These are phyloP conservation scores for Drosophila putrida DNA, from an alignment of 2,888 invertebrate species.

Conservation along the genomic window DNA sequence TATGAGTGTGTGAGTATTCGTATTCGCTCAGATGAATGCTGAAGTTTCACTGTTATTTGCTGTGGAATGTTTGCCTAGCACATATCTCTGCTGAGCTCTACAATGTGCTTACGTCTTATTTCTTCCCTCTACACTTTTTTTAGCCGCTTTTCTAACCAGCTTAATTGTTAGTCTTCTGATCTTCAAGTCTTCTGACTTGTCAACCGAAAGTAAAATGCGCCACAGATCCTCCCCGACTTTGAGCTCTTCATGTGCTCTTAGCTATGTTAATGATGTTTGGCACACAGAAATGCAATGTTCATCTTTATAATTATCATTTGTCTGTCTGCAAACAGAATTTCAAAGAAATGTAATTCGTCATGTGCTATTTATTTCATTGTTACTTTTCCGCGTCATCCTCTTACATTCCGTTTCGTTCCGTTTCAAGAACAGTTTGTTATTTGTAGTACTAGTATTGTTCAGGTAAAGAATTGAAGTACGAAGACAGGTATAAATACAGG, in stretches of 20 bases:
- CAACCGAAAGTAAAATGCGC: constrained; percentile 71
- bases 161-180: constrained; percentile 47
- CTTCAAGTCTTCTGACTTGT: constrained; percentile 17
- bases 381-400: constrained; percentile 48
- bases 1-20: constrained; percentile 2
- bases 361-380: constrained; percentile 71
- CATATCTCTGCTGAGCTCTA: constrained; percentile 23
- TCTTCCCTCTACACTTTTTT: constrained; percentile 23
- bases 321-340: constrained; percentile 39
- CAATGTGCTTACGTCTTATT: constrained; percentile 13
- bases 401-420: constrained; percentile 45
- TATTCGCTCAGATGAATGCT: constrained; percentile 32
- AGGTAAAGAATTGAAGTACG: constrained; percentile 23
- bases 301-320: constrained; percentile 60
- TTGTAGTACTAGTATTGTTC: constrained; percentile 26
- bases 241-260: constrained; percentile 59
- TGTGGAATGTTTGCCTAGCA: constrained; percentile 40
- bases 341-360: constrained; percentile 51
- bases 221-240: constrained; percentile 44
- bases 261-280: constrained; percentile 68
- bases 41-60: constrained; percentile 63
- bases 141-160: constrained; percentile 62
- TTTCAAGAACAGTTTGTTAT: constrained; percentile 68
- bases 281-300: constrained; percentile 61
- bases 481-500: constrained; percentile 12